Evolutionary conservation across 2,888 invertebrate genomes (phyloP).

Genomic region (Venusia cambrica): DNA sequence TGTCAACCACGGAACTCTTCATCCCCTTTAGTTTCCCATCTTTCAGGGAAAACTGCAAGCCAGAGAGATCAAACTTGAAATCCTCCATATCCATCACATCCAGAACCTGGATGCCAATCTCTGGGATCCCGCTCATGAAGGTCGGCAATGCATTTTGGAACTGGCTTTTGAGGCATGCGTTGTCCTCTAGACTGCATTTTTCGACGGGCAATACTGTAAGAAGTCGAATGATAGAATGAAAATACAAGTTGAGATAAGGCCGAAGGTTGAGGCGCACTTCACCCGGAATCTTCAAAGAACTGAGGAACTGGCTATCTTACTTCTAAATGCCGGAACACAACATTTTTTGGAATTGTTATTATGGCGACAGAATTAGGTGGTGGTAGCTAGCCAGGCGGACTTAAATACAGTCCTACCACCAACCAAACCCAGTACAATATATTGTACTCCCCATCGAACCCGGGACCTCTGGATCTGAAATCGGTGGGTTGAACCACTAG

Average conservation of each 20-base stretch:
- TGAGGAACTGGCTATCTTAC: too few relatives aligned
- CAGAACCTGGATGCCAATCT: slow-evolving; percentile 38
- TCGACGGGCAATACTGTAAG: slow-evolving; percentile 42
- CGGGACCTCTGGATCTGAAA: too few relatives aligned
- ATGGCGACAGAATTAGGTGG: too few relatives aligned
- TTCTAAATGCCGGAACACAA: too few relatives aligned
- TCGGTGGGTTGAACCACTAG: too few relatives aligned
- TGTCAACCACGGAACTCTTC: slow-evolving; percentile 37
- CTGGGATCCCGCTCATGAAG: slow-evolving; percentile 44
- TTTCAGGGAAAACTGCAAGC: slow-evolving; percentile 42
- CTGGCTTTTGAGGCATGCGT: slow-evolving; percentile 37
- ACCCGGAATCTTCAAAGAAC: too few relatives aligned
- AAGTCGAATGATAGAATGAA: background rate
- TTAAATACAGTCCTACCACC: too few relatives aligned
- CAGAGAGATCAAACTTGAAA: slow-evolving; percentile 44
- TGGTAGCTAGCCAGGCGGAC: too few relatives aligned
- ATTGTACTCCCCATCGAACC: too few relatives aligned
- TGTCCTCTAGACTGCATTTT: slow-evolving; percentile 47
- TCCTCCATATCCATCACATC: slow-evolving; percentile 45
- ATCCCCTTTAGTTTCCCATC: slow-evolving; percentile 43
- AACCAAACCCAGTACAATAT: too few relatives aligned
- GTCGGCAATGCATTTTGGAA: slow-evolving; percentile 40
- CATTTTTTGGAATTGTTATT: too few relatives aligned
- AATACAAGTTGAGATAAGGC: slow-evolving; percentile 5
- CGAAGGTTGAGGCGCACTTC: too few relatives aligned